Evolutionary conservation across 2,113 vertebrate species (phyloP).

Genomic region (Melanocharis versteri): DNA sequence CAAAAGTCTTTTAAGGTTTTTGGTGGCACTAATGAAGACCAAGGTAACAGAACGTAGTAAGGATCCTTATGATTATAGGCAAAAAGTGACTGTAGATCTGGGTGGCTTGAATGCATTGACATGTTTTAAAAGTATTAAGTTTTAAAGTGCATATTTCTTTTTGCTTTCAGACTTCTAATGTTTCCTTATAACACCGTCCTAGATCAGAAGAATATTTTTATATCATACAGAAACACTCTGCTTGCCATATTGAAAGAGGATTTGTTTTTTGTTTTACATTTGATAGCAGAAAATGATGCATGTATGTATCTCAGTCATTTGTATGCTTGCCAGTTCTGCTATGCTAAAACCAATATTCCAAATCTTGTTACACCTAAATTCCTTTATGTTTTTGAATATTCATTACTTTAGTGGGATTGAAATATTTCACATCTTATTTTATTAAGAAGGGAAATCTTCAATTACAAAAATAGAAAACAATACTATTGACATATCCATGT

Average conservation of each 20-base stretch:
- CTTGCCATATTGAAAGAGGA: not conserved
- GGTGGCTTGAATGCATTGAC: not conserved
- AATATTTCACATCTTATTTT: not conserved
- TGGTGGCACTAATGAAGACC: slow-evolving; percentile 53
- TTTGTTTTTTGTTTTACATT: not conserved
- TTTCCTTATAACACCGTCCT: not conserved
- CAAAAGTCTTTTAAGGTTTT: slow-evolving; percentile 61
- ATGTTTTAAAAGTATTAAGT: not conserved
- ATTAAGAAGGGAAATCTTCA: not conserved
- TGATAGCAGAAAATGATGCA: not conserved
- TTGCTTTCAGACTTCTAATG: not conserved
- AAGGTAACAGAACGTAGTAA: slow-evolving; percentile 39
- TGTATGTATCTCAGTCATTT: not conserved
- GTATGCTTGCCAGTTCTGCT: not conserved
- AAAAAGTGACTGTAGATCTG: not conserved
- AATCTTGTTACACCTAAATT: not conserved
- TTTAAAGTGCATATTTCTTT: not conserved
- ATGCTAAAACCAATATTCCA: not conserved
- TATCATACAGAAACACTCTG: not conserved
- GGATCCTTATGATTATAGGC: not conserved
- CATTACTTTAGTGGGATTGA: not conserved
- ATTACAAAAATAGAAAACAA: not conserved
- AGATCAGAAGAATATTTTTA: not conserved
- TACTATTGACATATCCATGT: not conserved
- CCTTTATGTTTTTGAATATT: not conserved